phyloP scores from a whole-genome alignment of 2,797 vertebrate genomes.

The Sphenodon punctatus region DNA sequence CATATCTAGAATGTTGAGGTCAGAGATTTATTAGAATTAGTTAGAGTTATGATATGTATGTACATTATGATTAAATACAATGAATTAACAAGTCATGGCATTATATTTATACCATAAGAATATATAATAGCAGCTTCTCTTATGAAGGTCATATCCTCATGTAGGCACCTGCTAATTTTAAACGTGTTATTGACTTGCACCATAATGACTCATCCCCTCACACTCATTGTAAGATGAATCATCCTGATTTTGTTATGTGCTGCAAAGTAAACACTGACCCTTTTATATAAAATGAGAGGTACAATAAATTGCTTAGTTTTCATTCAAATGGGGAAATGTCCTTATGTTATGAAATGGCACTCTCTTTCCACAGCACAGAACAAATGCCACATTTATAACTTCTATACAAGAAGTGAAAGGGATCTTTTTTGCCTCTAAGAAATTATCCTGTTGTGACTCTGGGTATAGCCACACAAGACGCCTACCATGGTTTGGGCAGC shows the following conservation, averaged over 20 bases:
- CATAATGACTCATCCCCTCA: slow-evolving; percentile 7
- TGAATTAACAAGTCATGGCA: slow-evolving; percentile 17
- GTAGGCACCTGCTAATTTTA: slow-evolving; percentile 33
- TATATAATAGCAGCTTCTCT: slow-evolving; percentile 57
- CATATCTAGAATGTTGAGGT: slow-evolving; percentile 20
- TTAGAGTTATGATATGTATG: slow-evolving; percentile 46
- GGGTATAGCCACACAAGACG: too few relatives aligned
- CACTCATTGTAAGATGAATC: not conserved
- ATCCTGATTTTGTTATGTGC: not conserved
- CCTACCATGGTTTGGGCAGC: too few relatives aligned
- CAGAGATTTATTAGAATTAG: not conserved
- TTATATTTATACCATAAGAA: slow-evolving; percentile 51
- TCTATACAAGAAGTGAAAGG: too few relatives aligned
- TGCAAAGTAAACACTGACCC: not conserved
- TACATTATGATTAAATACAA: slow-evolving; percentile 45
- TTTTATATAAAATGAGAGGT: not conserved
- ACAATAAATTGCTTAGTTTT: not conserved
- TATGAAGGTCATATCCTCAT: slow-evolving; percentile 43
- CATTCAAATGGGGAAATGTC: not conserved
- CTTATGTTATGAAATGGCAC: not conserved
- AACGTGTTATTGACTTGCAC: not conserved
- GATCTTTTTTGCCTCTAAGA: too few relatives aligned
- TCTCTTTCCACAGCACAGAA: not conserved
- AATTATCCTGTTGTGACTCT: too few relatives aligned
- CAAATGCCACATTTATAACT: too few relatives aligned